A percentile compares a stretch with the other conserved stretches of the same genome.
phyloP scores from a whole-genome alignment of 2,888 invertebrate genomes.

The Leptura quadrifasciata region DNA sequence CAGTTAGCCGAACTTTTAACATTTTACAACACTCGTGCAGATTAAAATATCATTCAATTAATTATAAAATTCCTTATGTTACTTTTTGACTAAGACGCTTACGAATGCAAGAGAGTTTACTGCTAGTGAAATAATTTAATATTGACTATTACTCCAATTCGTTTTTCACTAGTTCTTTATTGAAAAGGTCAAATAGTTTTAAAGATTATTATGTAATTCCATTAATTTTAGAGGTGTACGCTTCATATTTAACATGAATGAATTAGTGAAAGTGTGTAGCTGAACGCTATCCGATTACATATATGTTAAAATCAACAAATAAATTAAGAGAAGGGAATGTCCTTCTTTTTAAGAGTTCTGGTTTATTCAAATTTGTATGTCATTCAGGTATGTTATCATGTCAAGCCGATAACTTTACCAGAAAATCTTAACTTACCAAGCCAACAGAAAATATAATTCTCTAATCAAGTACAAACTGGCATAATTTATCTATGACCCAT shows the following conservation, averaged over 20 bases:
- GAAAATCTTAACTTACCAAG: not conserved
- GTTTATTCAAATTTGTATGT: too few species aligned
- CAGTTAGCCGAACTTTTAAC: too few species aligned
- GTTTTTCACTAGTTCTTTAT: not conserved
- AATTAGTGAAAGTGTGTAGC: not conserved
- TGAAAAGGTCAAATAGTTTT: not conserved
- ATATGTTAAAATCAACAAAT: not conserved
- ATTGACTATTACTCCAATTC: not conserved
- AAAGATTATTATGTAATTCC: not conserved
- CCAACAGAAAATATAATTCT: not conserved
- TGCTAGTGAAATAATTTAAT: not conserved
- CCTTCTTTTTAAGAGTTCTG: not conserved
- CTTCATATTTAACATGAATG: not conserved
- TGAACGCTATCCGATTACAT: not conserved
- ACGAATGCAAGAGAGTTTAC: too few species aligned
- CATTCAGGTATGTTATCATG: too few species aligned
- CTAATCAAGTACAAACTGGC: slow-evolving; percentile 5
- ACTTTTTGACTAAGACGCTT: too few species aligned
- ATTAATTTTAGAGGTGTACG: not conserved
- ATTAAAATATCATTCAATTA: too few species aligned
- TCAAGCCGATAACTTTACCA: too few species aligned
- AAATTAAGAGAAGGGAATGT: not conserved
- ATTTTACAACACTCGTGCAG: too few species aligned
- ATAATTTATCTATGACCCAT: not conserved
- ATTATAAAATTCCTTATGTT: too few species aligned